phyloP scores from a whole-genome alignment of 2,888 invertebrate species.

The Tenthredo amoena region DNA sequence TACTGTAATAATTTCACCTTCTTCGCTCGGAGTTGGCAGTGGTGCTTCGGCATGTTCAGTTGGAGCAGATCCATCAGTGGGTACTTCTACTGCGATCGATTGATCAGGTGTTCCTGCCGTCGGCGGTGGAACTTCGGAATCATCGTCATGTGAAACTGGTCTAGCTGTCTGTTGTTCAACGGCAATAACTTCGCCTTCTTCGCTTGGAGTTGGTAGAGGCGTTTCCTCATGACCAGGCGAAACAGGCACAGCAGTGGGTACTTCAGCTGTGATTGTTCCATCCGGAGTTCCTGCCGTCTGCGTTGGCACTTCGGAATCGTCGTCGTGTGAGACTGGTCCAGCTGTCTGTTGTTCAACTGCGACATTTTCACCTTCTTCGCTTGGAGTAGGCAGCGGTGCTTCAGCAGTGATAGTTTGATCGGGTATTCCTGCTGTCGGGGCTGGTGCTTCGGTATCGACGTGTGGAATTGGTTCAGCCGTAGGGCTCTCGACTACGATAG shows the following conservation, averaged over 20 bases:
- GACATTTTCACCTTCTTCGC: neutral
- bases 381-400: constrained; percentile 39
- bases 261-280: constrained; percentile 7
- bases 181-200: neutral
- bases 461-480: neutral
- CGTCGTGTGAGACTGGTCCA: neutral
- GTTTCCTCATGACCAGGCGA: neutral
- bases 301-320: constrained; percentile 5
- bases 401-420: constrained; percentile 44
- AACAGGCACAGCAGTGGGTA: constrained; percentile 52
- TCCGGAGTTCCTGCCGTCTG: neutral
- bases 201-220: neutral
- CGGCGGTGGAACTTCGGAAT: neutral
- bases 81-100: constrained; percentile 42
- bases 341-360: constrained; percentile 22
- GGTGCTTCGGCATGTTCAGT: constrained; percentile 11
- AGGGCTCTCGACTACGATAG: neutral
- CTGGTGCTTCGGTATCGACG: neutral
- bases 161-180: neutral
- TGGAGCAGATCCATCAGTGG: constrained; percentile 31
- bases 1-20: neutral
- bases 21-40: constrained; percentile 25
- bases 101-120: constrained; percentile 6
- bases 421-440: neutral
- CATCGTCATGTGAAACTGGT: neutral